Percentiles rank a stretch among this genome's conserved stretches.
Evolutionary conservation across 2,797 vertebrate species (phyloP).

Genomic region (Myotis findleyi): DNA sequence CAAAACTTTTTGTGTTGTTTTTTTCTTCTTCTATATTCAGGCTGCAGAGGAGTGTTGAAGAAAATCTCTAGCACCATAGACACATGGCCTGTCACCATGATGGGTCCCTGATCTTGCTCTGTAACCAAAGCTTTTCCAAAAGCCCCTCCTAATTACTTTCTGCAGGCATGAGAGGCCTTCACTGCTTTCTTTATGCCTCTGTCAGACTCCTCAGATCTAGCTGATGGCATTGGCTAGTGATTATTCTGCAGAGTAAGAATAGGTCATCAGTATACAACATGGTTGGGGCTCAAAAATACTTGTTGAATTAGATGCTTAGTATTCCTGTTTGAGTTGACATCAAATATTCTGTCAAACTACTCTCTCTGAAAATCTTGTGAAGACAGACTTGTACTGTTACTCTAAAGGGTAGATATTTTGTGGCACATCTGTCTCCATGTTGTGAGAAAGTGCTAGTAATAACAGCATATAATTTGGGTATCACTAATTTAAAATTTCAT

Average conservation of each 20-base stretch:
- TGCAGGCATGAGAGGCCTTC: neutral
- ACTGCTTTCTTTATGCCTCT: neutral
- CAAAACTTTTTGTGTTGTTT: neutral
- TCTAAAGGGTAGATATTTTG: neutral
- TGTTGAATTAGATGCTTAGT: constrained; percentile 14
- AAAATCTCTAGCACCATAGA: neutral
- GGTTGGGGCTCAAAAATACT: neutral
- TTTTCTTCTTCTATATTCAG: neutral
- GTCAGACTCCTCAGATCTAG: neutral
- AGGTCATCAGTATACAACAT: neutral
- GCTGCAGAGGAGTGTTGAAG: neutral
- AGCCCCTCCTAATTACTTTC: neutral
- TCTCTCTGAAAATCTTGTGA: neutral
- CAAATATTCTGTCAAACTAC: neutral
- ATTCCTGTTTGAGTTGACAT: neutral
- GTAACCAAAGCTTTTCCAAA: neutral
- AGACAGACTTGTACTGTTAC: neutral
- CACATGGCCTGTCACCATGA: neutral
- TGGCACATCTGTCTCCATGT: neutral
- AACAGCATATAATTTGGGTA: constrained; percentile 35
- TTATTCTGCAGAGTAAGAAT: neutral
- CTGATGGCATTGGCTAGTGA: neutral
- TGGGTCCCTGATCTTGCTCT: neutral
- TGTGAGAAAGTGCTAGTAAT: constrained; percentile 25
- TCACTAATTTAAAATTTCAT: constrained; percentile 54